Base-by-base conservation (phyloP, 2,797 vertebrate genomes). In the Otolemur crassicaudatus region DNA sequence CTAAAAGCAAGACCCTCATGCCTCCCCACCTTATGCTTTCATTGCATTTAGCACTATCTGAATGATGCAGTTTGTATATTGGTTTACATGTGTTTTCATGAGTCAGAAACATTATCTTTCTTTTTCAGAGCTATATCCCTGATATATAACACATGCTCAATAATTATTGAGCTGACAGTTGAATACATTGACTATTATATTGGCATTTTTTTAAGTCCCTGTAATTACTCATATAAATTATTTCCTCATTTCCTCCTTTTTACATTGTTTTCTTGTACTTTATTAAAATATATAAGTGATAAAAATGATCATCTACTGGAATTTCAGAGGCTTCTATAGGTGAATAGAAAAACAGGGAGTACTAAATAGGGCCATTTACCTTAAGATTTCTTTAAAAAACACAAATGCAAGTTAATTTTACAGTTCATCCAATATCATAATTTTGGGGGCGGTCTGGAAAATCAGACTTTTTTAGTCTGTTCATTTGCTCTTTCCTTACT, bases 231-330 rank as follows among this genome's bases (percentile, higher is more conserved):
- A 65, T 60, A 53, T 61, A 89, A 92, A 85, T 67, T 61, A 85
- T 27, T 83, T 4, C 10, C 1, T 1, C 8, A 17, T 56, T 61
- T 49, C 49, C 49, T 14, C 49, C 49, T 49, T 81, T 46, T 88
- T 53, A 72, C 29, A 34, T 80, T 56, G 37, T 25, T 89, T 92
- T 40, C 14, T 73, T 94, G 3, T 31, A 95, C 87, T 92, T 90
- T 63, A 95, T 65, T 70, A 58, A 93, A 53, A 58, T 3, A 46
- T 12, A 25, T 31, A 87, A 72, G 8, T 80, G 53, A 34, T 82
- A 6, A 69, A 91, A 90, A 95, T 77, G 63, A 69, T 86, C 56
- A 46, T n/a, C n/a, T 37, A 7, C 29, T 76, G 37, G 72, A 87
- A 90, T 40, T 83, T 4, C 13, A 86, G 5, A 76, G 13, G 0